phyloP scores from a whole-genome alignment of 1,140 invertebrate genomes.

The Aphaenogaster floridana region DNA sequence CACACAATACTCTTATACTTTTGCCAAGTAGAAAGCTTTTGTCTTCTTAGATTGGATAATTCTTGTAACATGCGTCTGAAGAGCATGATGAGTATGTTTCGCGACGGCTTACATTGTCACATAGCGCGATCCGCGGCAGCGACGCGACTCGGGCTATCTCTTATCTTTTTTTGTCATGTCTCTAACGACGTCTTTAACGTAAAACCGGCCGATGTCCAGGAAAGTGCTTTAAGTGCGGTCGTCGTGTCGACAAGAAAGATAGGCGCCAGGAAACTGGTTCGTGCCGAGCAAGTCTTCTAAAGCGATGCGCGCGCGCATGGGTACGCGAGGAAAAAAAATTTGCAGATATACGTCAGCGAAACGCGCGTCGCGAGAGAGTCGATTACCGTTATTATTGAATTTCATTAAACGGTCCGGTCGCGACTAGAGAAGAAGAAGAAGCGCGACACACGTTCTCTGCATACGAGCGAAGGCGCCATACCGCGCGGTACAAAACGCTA shows the following conservation, averaged over 20 bases:
- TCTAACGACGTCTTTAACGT: constrained; percentile 66
- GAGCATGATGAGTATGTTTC: constrained; percentile 28
- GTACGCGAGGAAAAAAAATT: constrained; percentile 44
- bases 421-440: constrained; percentile 49
- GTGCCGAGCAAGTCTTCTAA: constrained; percentile 38
- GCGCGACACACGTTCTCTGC: constrained; percentile 60
- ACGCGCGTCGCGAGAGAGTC: constrained; percentile 65
- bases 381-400: constrained; percentile 80
- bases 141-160: constrained; percentile 17
- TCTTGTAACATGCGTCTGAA: neutral
- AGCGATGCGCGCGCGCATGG: constrained; percentile 6
- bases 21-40: neutral
- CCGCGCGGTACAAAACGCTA: constrained; percentile 65
- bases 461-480: constrained; percentile 66
- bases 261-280: constrained; percentile 75
- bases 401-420: constrained; percentile 70
- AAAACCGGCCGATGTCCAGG: constrained; percentile 50
- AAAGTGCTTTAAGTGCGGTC: constrained; percentile 48
- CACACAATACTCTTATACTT: neutral
- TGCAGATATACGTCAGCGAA: constrained; percentile 64
- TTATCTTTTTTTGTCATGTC: constrained; percentile 37
- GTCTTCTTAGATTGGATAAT: neutral
- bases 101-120: constrained; percentile 50
- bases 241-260: constrained; percentile 57
- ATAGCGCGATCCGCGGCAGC: constrained; percentile 48